These are phyloP conservation scores for Agrochola lychnidis DNA, from an alignment of 2,888 invertebrate genomes.

Conservation along the genomic window DNA sequence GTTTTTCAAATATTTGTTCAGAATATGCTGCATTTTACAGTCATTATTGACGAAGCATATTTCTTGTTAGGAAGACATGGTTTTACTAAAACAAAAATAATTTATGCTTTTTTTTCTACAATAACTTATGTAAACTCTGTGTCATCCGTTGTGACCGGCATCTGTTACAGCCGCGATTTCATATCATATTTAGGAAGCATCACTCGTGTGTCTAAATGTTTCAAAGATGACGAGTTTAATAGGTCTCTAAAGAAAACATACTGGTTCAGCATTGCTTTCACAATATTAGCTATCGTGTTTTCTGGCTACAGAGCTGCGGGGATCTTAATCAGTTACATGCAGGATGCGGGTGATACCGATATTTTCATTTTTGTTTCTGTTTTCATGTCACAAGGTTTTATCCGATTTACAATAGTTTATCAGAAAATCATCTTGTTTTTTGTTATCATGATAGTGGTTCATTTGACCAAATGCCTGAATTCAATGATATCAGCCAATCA, in stretches of 20 bases:
- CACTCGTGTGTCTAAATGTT: not conserved
- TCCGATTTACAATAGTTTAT: not conserved
- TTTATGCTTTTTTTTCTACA: not conserved
- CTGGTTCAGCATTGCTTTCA: not conserved
- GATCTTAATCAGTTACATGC: too few relatives aligned
- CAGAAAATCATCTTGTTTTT: not conserved
- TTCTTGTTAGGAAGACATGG: not conserved
- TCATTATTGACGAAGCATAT: not conserved
- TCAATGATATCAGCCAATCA: not conserved
- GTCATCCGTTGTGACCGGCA: not conserved
- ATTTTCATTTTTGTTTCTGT: not conserved
- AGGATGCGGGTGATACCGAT: too few relatives aligned
- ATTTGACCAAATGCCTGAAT: not conserved
- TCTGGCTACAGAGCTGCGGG: too few relatives aligned
- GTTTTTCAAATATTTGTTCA: not conserved
- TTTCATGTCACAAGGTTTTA: conserved; percentile 3
- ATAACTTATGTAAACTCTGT: conserved; percentile 6
- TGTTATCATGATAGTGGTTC: conserved; percentile 1
- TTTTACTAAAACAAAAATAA: not conserved
- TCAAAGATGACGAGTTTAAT: not conserved
- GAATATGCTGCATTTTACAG: conserved; percentile 1
- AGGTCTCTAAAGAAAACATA: conserved; percentile 3
- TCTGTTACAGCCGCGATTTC: not conserved
- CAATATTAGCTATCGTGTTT: too few relatives aligned
- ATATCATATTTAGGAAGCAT: not conserved